These are phyloP conservation scores for Neomorphus geoffroyi DNA, from an alignment of 2,797 vertebrate genomes.

Conservation along the genomic window DNA sequence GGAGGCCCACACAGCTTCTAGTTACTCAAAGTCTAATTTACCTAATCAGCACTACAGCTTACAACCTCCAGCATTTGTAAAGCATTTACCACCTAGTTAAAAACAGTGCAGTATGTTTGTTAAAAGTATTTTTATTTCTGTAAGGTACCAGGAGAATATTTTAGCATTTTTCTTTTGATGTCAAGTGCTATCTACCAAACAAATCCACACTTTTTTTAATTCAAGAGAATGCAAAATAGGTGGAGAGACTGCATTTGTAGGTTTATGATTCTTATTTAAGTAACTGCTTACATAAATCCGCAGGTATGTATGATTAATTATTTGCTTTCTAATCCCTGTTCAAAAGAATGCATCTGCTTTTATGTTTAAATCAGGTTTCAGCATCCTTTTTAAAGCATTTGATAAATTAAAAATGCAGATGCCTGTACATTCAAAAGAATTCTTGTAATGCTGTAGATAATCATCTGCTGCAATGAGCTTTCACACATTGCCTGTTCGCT, in stretches of 20 bases:
- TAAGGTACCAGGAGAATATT: conserved; percentile 7
- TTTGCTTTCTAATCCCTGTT: conserved; percentile 54
- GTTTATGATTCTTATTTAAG: conserved; percentile 38
- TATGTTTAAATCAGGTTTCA: conserved; percentile 41
- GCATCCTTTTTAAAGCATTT: conserved; percentile 15
- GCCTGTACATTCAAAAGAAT: neutral
- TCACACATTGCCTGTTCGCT: neutral
- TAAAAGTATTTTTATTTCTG: neutral
- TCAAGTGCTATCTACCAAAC: conserved; percentile 24
- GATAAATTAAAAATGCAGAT: conserved; percentile 27
- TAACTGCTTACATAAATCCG: conserved; percentile 54
- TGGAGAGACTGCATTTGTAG: neutral
- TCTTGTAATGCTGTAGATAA: neutral
- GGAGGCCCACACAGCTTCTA: neutral
- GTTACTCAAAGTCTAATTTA: conserved; percentile 11
- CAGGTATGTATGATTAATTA: conserved; percentile 49
- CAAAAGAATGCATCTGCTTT: conserved; percentile 8
- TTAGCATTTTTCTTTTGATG: conserved; percentile 34
- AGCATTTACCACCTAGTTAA: conserved; percentile 31
- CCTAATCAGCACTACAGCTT: neutral
- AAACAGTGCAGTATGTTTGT: neutral
- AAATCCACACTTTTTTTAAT: neutral
- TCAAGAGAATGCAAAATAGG: conserved; percentile 23
- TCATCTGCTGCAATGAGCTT: neutral
- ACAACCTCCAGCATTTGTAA: neutral